Percentiles rank a stretch among this genome's conserved stretches.
phyloP scores from a whole-genome alignment of 2,797 vertebrate species.

The Strix occidentalis region DNA sequence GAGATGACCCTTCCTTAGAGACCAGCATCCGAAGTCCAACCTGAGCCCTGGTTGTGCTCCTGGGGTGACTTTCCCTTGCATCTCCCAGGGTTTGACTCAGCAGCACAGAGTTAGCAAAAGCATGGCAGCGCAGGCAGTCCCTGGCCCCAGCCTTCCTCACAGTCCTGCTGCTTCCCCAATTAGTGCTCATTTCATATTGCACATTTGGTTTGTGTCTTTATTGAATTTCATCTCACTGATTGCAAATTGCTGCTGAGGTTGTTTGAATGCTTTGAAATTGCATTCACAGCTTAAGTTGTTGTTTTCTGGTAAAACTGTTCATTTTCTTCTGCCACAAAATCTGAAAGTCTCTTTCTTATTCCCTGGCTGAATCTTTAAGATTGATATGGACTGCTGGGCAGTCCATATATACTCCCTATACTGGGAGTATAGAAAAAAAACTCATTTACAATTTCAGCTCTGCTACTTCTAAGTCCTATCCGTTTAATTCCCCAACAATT shows the following conservation, averaged over 20 bases:
- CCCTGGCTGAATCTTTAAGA: no score
- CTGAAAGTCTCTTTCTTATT: no score
- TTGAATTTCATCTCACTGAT: not conserved
- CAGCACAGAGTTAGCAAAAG: not conserved
- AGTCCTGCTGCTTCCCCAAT: not conserved
- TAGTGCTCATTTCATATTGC: not conserved
- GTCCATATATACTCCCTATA: no score
- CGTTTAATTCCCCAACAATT: not conserved
- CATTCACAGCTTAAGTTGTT: no score
- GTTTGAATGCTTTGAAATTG: no score
- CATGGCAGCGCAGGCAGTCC: not conserved
- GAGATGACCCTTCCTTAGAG: not conserved
- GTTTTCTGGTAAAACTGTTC: no score
- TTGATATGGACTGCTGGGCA: no score
- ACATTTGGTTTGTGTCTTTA: not conserved
- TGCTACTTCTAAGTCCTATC: not conserved
- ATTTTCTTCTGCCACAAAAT: no score
- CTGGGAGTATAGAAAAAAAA: no score
- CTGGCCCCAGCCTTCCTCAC: not conserved
- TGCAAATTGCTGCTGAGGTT: not conserved
- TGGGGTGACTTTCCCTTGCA: not conserved
- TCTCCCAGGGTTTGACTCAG: not conserved
- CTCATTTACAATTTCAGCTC: not conserved
- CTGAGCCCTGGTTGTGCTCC: fast-evolving
- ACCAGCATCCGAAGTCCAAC: not conserved